A percentile compares a stretch with the other conserved stretches of the same genome.
phyloP scores from a whole-genome alignment of 2,113 vertebrate genomes.

The Nibea albiflora region DNA sequence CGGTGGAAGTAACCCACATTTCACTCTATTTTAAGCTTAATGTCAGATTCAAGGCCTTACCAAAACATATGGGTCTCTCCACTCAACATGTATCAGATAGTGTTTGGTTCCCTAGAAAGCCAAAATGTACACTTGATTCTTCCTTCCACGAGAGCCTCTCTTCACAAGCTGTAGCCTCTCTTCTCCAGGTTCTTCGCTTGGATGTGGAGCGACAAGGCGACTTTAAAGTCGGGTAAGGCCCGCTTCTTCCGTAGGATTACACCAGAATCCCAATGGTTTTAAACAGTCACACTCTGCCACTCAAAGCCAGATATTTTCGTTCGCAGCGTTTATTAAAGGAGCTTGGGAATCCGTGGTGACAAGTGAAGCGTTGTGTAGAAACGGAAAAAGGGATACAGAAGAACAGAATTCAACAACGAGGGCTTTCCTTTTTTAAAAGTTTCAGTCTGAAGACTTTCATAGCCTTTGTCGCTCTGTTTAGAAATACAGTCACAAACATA shows the following conservation, averaged over 20 bases:
- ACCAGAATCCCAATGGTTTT: constrained; percentile 77
- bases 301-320: constrained; percentile 76
- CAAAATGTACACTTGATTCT: constrained; percentile 42
- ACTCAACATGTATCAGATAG: constrained; percentile 57
- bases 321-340: constrained; percentile 79
- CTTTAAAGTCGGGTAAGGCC: constrained; percentile 74
- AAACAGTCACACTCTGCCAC: constrained; percentile 82
- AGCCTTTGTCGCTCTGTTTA: constrained; percentile 63
- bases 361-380: constrained; percentile 79
- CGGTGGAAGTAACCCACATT: constrained; percentile 80
- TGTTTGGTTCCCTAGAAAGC: constrained; percentile 61
- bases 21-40: constrained; percentile 70
- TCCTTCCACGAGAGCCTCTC: constrained; percentile 36
- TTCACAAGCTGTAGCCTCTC: constrained; percentile 47
- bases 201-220: constrained; percentile 59
- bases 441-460: constrained; percentile 60
- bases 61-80: constrained; percentile 57
- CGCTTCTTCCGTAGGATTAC: constrained; percentile 76
- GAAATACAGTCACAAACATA: constrained; percentile 62
- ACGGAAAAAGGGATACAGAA: constrained; percentile 62
- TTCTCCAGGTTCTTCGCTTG: constrained; percentile 60
- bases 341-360: constrained; percentile 76
- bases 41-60: constrained; percentile 68
- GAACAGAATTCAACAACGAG: constrained; percentile 60
- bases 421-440: constrained; percentile 66